These are phyloP conservation scores for Metallyticus violacea DNA, from an alignment of 2,888 invertebrate genomes.

Conservation along the genomic window DNA sequence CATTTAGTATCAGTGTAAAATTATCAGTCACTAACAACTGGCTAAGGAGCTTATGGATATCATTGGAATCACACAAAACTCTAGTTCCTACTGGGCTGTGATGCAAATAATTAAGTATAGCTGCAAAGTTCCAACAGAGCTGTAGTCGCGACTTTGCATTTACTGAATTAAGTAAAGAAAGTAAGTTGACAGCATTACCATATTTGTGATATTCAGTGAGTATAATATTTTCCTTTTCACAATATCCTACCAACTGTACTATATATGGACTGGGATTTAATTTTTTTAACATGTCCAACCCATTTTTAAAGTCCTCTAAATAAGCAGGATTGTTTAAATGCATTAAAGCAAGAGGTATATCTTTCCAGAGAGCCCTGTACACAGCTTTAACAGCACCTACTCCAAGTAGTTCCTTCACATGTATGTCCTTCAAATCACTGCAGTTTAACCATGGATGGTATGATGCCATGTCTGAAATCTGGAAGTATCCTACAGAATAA, in stretches of 20 bases:
- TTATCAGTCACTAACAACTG: conserved; percentile 47
- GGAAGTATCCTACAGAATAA: conserved; percentile 32
- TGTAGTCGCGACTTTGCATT: conserved; percentile 39
- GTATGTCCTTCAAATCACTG: conserved; percentile 13
- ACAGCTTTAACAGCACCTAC: conserved; percentile 43
- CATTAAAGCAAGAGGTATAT: conserved; percentile 42
- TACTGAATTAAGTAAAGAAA: conserved; percentile 30
- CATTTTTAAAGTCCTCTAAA: conserved; percentile 45
- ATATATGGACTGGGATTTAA: conserved; percentile 41
- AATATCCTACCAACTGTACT: conserved; percentile 47
- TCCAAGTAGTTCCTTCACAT: conserved; percentile 36
- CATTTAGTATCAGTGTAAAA: conserved; percentile 45
- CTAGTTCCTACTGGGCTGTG: conserved; percentile 40
- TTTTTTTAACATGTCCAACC: conserved; percentile 43
- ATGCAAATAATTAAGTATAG: conserved; percentile 45
- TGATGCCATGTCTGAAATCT: conserved; percentile 34
- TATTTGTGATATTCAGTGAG: conserved; percentile 46
- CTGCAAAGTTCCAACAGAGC: conserved; percentile 46
- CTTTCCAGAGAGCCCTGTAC: conserved; percentile 44
- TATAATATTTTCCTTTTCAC: conserved; percentile 39
- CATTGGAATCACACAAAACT: conserved; percentile 51
- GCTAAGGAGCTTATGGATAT: conserved; percentile 46
- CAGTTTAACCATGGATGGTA: conserved; percentile 41
- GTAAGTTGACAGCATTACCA: conserved; percentile 43
- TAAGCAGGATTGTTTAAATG: conserved; percentile 40